A percentile compares a stretch with the other conserved stretches of the same genome.
phyloP scores from a whole-genome alignment of 2,797 vertebrate species.

The Xenops minutus region DNA sequence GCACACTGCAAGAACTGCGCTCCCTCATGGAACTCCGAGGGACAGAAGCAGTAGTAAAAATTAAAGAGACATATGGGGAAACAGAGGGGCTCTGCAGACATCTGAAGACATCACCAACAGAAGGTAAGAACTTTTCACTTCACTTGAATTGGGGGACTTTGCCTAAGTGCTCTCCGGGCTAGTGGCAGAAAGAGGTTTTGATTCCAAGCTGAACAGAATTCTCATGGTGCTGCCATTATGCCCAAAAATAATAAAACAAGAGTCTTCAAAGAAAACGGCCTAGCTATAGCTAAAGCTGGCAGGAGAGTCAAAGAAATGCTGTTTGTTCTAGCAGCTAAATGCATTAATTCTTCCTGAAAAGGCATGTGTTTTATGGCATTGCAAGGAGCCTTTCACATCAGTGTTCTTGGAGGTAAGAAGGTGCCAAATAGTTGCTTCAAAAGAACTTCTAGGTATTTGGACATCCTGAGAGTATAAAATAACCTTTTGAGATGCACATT shows the following conservation, averaged over 20 bases:
- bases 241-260: neutral
- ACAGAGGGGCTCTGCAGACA: constrained; percentile 92
- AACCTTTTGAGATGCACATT: neutral
- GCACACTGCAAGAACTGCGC: constrained; percentile 92
- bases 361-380: neutral
- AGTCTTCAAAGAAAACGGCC: neutral
- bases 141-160: neutral
- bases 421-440: neutral
- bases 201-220: neutral
- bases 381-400: neutral
- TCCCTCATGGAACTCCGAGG: constrained; percentile 97
- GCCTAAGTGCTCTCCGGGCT: neutral
- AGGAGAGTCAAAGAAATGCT: neutral
- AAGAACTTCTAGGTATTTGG: neutral
- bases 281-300: neutral
- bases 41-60: constrained; percentile 92
- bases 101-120: constrained; percentile 93
- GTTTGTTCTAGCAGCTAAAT: neutral
- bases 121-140: constrained; percentile 80
- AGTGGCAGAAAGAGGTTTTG: neutral
- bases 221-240: neutral
- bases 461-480: neutral
- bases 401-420: neutral
- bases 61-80: constrained; percentile 94
- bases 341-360: neutral